Base-by-base conservation (phyloP, 2,797 vertebrate genomes). In the Hydrophis major region DNA sequence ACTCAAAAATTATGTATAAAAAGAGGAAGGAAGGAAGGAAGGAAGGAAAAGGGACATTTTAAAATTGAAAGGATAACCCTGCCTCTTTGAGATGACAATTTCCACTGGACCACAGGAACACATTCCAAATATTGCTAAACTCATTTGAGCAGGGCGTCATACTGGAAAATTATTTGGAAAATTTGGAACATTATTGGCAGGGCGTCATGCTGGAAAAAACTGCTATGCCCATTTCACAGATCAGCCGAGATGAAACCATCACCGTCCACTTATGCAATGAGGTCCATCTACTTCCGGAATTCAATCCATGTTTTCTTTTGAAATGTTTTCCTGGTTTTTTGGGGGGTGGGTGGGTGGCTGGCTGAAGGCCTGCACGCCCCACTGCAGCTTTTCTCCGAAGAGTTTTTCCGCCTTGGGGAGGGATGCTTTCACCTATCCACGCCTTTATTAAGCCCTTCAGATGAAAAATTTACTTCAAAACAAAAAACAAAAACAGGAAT, bases 181-280 rank as follows among this genome's bases (percentile, higher is more conserved):
- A 78, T 78, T 42, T 42, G 37, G 8, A 78, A 78, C 22, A 42
- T 42, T 78, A 42, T 78, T 4, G 20, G 37, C 7, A 22, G 37
- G 74, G 20, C 20, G 4, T 47, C 37, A 25, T 1, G 37, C 20
- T 47, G 74, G 20, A 20, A 12, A 47, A 83, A 11, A 8, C 37
- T 47, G 37, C 57, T 86, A 20, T 28, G 63, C 92, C 50, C 92
- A 87, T 93, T 93, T 87, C 60, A 69, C 83, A 90, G 92, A 69
- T 90, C 28, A 32, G 16, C 6, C 28, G 25, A 53, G 37, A 18
- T 56, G 1, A 50, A 42, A 59, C 1, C 50, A 32, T 13, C 7
- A 14, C 7, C 13, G 32, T 56, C 13, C 16, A 20, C 59, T 7
- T 11, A 4, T 12, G 27, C 27, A 13, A 4, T 1, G 12, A 86